Percentiles rank a stretch among this genome's conserved stretches.
phyloP scores from a whole-genome alignment of 2,888 invertebrate species.

The Diabrotica balteata region DNA sequence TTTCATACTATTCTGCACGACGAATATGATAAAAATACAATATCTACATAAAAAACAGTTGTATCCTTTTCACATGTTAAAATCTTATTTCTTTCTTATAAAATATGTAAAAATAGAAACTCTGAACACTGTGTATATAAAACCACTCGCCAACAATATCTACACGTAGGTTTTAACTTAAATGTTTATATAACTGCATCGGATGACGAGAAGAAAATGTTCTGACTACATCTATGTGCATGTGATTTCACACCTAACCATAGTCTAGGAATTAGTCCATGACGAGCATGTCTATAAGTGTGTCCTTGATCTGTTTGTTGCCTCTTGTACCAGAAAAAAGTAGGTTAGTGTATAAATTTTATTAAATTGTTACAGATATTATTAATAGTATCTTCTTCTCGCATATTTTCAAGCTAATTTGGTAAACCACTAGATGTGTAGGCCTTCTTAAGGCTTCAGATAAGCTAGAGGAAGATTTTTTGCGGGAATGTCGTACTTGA shows the following conservation, averaged over 20 bases:
- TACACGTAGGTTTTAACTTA: conserved; percentile 23
- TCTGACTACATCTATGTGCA: conserved; percentile 26
- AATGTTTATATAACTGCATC: conserved; percentile 27
- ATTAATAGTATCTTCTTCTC: neutral
- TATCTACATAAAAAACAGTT: too few relatives aligned
- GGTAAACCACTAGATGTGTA: too few relatives aligned
- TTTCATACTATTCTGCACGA: too few relatives aligned
- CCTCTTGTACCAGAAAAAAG: too few relatives aligned
- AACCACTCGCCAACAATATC: conserved; percentile 15
- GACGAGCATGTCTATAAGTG: neutral
- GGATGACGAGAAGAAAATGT: conserved; percentile 18
- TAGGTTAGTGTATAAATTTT: neutral
- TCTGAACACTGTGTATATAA: conserved; percentile 24
- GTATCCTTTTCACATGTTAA: too few relatives aligned
- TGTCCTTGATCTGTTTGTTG: too few relatives aligned
- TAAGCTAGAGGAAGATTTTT: too few relatives aligned
- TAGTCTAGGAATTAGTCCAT: conserved; percentile 14
- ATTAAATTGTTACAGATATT: neutral
- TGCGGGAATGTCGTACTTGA: too few relatives aligned
- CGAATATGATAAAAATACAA: too few relatives aligned
- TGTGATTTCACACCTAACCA: conserved; percentile 35
- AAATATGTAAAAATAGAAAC: too few relatives aligned
- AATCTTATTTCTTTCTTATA: too few relatives aligned
- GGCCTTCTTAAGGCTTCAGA: too few relatives aligned
- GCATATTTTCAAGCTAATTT: neutral